Base-by-base conservation (phyloP, 2,888 invertebrate genomes). In the Magallana nippona region DNA sequence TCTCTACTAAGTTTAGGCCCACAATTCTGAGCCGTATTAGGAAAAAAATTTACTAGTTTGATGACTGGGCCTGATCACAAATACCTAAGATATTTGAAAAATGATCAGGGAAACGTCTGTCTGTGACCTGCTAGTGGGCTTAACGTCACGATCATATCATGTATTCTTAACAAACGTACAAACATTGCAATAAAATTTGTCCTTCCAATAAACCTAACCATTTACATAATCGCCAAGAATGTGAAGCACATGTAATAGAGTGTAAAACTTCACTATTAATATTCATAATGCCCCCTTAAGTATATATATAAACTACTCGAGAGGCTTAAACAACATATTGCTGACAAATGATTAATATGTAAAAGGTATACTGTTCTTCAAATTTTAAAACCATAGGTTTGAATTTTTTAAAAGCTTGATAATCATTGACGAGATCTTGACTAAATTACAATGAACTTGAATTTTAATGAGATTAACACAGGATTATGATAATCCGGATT, bases 271-370 rank as follows among this genome's bases (percentile, higher is more conserved):
- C 22, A 27, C 71, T 71, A 71, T 71, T 71, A 71, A 71, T 71
- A 71, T 71, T 71, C 71, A 71, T 71, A 71, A 71, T 27, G 27
- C 22, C 71, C 22, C 71, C 32, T 71, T 71, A 71, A 71, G 71
- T 27, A 71, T 32, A 71, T 71, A 22, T 27, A 71, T 71, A 71
- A 71, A 71, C 71, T 71, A 27, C 71, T 22, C 71, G 15, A 15
- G 32, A 71, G 32, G 71, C 71, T 71, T 71, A 27, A 32, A 27
- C 71, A 71, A 71, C 71, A 71, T 71, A 27, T 60, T 71, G 27
- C 71, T 71, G 71, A 71, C 71, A 71, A 71, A 71, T 71, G 71
- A 71, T 32, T 71, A 71, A 71, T 71, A n/a, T n/a, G n/a, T n/a
- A 32, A 71, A 71, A 44, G 11, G 22, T 71, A 71, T 71, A 13